Evolutionary conservation across 2,797 vertebrate genomes (phyloP).

Genomic region (Sebastes dallii): DNA sequence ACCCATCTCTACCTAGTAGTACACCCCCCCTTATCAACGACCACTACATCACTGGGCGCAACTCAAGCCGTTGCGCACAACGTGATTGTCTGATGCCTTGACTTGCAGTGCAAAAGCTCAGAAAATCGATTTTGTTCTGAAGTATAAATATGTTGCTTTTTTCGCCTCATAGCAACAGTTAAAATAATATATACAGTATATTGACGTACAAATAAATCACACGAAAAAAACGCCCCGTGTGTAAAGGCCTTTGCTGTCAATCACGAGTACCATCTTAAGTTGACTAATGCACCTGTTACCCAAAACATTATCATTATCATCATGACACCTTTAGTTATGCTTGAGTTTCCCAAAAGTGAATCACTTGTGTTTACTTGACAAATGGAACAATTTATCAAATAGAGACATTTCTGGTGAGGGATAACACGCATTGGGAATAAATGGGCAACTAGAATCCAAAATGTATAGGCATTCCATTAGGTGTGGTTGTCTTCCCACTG

Average conservation of each 20-base stretch:
- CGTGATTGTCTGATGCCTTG: no score
- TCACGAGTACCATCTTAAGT: neutral
- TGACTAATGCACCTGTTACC: neutral
- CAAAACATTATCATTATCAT: neutral
- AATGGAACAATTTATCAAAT: neutral
- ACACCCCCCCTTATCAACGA: no score
- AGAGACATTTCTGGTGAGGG: neutral
- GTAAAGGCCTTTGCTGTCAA: neutral
- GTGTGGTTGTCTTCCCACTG: neutral
- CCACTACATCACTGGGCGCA: no score
- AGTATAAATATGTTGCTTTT: no score
- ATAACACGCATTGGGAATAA: neutral
- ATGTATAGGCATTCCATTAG: neutral
- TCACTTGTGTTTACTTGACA: neutral
- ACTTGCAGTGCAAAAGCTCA: no score
- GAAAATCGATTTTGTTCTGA: no score
- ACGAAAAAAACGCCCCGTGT: no score
- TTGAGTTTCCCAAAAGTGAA: neutral
- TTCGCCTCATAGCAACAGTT: no score
- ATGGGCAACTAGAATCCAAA: neutral
- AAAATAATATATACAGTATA: no score
- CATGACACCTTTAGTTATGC: neutral
- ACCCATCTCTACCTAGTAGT: no score
- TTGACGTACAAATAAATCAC: no score
- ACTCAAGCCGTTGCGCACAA: no score